A percentile compares a stretch with the other conserved stretches of the same genome.
These are phyloP conservation scores for Sarcophaga peregrina DNA, from an alignment of 1,140 invertebrate genomes.

Conservation along the genomic window DNA sequence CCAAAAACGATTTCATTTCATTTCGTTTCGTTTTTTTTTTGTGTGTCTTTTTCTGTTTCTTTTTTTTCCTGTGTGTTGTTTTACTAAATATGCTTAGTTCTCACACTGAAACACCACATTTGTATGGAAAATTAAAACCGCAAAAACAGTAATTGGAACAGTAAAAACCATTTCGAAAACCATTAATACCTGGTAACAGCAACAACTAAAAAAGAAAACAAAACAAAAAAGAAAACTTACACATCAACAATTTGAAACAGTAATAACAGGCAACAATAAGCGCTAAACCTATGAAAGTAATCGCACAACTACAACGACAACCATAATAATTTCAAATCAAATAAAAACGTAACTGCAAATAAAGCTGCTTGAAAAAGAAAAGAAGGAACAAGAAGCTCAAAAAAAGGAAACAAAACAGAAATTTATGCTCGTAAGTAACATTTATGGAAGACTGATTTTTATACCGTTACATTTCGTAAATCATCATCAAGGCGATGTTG, in stretches of 20 bases:
- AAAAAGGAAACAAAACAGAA: background rate
- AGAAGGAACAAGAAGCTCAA: background rate
- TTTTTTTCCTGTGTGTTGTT: too few relatives aligned
- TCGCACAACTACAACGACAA: background rate
- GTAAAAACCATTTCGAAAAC: background rate
- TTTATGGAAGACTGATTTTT: conserved; percentile 33
- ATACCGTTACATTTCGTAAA: conserved; percentile 37
- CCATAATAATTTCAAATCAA: too few relatives aligned
- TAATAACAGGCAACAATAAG: background rate
- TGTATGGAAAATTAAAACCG: background rate
- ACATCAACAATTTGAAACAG: background rate
- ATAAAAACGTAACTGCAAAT: background rate
- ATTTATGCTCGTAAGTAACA: background rate
- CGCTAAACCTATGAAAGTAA: background rate
- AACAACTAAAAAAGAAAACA: background rate
- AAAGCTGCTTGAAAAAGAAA: background rate
- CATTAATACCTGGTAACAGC: background rate
- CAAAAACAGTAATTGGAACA: background rate
- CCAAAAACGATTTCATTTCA: background rate
- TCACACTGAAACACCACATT: background rate
- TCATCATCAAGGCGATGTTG: background rate
- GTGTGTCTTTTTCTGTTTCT: background rate
- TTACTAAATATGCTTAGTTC: background rate
- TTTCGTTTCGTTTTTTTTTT: background rate
- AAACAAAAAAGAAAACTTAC: background rate